Evolutionary conservation across 2,797 vertebrate genomes (phyloP).

Genomic region (Spinibarbus caldwelli): DNA sequence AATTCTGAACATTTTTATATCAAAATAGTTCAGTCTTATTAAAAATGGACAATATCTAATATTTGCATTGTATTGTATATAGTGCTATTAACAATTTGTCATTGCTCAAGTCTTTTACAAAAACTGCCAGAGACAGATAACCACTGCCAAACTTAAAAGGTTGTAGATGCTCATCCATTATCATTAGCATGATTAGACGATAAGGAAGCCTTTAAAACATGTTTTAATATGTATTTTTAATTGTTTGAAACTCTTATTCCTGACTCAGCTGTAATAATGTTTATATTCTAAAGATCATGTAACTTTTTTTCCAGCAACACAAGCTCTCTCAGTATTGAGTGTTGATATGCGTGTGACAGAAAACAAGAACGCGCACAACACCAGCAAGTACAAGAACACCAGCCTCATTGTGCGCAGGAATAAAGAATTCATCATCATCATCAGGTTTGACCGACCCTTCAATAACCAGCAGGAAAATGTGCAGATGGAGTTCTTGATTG

Average conservation of each 20-base stretch:
- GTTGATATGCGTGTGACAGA: conserved; percentile 74
- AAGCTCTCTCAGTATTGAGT: conserved; percentile 68
- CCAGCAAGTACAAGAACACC: conserved; percentile 70
- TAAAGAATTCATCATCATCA: conserved; percentile 74
- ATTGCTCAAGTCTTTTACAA: not conserved
- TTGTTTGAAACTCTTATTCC: not conserved
- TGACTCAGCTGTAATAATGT: too few relatives aligned
- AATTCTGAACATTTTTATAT: too few relatives aligned
- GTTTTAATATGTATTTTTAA: too few relatives aligned
- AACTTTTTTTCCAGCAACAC: conserved; percentile 57
- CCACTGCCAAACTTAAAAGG: not conserved
- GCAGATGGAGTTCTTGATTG: conserved; percentile 88
- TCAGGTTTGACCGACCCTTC: conserved; percentile 80
- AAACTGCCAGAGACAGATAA: not conserved
- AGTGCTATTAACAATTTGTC: not conserved
- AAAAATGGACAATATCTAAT: too few relatives aligned
- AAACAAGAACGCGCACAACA: conserved; percentile 82
- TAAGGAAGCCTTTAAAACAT: not conserved
- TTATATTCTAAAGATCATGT: not conserved
- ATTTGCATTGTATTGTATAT: too few relatives aligned
- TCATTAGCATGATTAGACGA: not conserved
- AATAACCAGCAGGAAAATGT: conserved; percentile 69
- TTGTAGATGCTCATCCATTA: not conserved
- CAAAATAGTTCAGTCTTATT: too few relatives aligned
- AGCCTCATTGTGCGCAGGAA: conserved; percentile 86